Evolutionary conservation across 1,140 invertebrate genomes (phyloP), one percentile per base, ranked within the genome.

Genomic region (Leguminivora glycinivorella): DNA sequence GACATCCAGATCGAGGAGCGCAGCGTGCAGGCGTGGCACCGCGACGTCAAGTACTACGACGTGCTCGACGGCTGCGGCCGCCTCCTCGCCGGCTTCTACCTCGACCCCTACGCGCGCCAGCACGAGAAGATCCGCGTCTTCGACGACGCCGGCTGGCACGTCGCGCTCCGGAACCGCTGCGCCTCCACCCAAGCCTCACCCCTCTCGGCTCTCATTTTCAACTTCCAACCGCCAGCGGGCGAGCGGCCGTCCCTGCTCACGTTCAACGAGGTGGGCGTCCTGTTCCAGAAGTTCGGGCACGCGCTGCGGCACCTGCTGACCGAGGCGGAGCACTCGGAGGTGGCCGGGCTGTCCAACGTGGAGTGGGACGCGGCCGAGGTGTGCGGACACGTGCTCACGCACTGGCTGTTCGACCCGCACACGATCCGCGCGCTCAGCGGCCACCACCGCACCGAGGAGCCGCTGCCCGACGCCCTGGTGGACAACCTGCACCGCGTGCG

Each of bases 321-420:
- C 1, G 95, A 93, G 83, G 94, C 95, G 0, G 94, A 95, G 2
- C 98, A 97, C 82, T 93, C 94, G n/a, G 96, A 98, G 87, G 93
- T 98, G 0, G 93, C 96, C 6, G 97, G 97, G 1, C 87, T 97
- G 2, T 95, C 94, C 0, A 97, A 97, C 83, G 93, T 98, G 0
- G 98, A 99, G 91, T 98, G 96, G 96, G 98, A 99, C 90, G 95
- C 96, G 10, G 94, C 96, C 0, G 94, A 95, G 82, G 94, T 98
- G 0, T 95, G 95, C 56, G 94, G 95, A 0, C 92, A 96, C 79
- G 96, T 98, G 58, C 94, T 99, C 93, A 93, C 93, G 12, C 95
- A 96, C 84, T 98, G 96, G 95, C 88, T 98, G 0, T 95, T 95
- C 74, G 95, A 97, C 81, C 93, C 95, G 29, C 85, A 93, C 0